Evolutionary conservation across 2,797 vertebrate species (phyloP).

Genomic region (Lophius americanus): DNA sequence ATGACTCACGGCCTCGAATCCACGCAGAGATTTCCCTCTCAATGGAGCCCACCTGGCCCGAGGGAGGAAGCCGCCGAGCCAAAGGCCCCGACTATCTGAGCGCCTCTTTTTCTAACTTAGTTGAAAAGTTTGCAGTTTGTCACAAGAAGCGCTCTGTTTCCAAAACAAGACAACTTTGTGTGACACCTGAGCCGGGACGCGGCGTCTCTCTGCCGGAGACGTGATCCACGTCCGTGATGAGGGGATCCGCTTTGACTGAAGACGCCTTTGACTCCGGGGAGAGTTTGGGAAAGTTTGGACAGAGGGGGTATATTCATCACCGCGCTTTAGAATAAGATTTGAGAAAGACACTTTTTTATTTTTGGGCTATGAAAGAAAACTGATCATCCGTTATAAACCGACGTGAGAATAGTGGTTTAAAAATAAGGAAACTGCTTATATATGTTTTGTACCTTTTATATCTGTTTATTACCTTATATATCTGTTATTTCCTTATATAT

Average conservation of each 20-base stretch:
- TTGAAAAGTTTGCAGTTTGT: conserved; percentile 65
- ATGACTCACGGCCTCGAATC: conserved; percentile 68
- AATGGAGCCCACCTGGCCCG: conserved; percentile 73
- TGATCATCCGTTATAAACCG: no score
- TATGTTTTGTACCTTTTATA: no score
- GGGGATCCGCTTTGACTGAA: conserved; percentile 45
- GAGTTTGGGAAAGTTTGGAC: conserved; percentile 21
- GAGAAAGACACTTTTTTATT: no score
- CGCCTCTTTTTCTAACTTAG: conserved; percentile 61
- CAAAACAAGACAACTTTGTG: conserved; percentile 62
- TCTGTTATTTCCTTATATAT: no score
- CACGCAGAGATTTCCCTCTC: conserved; percentile 69
- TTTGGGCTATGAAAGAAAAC: no score
- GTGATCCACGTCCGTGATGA: conserved; percentile 53
- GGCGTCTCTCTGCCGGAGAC: conserved; percentile 43
- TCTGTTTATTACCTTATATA: no score
- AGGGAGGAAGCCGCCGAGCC: conserved; percentile 49
- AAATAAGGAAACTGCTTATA: no score
- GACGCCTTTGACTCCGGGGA: conserved; percentile 29
- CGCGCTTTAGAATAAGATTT: no score
- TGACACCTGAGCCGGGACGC: conserved; percentile 64
- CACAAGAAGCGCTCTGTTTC: conserved; percentile 66
- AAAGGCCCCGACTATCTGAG: conserved; percentile 59
- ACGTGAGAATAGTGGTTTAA: no score
- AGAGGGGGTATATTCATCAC: no score